These are phyloP conservation scores for Latrodectus elegans DNA, from an alignment of 2,888 invertebrate genomes.

Conservation along the genomic window DNA sequence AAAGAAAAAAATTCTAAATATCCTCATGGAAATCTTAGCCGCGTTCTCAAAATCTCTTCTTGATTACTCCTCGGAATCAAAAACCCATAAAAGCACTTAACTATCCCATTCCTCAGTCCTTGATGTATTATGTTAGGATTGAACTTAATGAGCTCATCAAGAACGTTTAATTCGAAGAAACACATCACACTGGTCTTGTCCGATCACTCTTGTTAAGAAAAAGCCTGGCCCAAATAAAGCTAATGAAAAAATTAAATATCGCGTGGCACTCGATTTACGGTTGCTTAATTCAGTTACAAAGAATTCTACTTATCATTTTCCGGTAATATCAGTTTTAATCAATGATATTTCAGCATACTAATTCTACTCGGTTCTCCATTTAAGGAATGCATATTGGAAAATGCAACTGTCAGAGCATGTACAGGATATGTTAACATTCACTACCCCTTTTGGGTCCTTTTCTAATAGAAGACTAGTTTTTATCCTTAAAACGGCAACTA, in stretches of 20 bases:
- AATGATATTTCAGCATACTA: not conserved
- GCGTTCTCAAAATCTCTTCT: conserved; percentile 5
- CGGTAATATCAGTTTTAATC: not conserved
- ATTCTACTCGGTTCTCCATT: not conserved
- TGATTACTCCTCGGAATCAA: not conserved
- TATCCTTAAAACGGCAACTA: not conserved
- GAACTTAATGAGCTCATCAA: not conserved
- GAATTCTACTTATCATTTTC: not conserved
- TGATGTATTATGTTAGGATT: not conserved
- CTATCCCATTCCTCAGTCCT: not conserved
- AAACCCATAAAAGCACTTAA: not conserved
- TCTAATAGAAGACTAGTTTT: not conserved
- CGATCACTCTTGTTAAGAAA: not conserved
- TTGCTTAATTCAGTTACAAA: not conserved
- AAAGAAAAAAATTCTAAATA: not conserved
- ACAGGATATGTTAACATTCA: not conserved
- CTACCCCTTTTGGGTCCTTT: not conserved
- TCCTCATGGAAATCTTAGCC: not conserved
- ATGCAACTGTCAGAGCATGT: not conserved
- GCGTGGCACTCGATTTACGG: not conserved
- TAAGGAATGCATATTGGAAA: not conserved
- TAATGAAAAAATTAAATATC: not conserved
- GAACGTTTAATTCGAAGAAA: not conserved
- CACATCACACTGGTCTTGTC: not conserved
- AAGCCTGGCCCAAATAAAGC: not conserved